These are phyloP conservation scores for Leptinotarsa lineolata DNA, from an alignment of 1,140 invertebrate genomes.

Conservation along the genomic window DNA sequence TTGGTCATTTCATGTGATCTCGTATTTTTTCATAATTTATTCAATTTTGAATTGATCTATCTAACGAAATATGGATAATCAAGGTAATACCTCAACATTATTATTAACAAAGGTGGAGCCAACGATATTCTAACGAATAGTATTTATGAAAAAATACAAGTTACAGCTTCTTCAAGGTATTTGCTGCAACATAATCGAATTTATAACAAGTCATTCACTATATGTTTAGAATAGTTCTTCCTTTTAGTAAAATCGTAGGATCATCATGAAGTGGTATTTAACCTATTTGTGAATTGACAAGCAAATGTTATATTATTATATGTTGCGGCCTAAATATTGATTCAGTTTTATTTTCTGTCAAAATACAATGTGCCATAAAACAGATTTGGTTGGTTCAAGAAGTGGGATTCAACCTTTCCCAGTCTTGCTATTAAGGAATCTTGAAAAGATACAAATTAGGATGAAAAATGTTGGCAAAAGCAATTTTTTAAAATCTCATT, in stretches of 20 bases:
- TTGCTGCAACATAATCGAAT: conserved; percentile 47
- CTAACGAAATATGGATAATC: conserved; percentile 25
- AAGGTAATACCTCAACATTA: conserved; percentile 3
- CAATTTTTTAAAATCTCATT: too few relatives aligned
- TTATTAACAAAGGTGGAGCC: not conserved
- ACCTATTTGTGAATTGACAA: conserved; percentile 45
- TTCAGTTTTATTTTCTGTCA: not conserved
- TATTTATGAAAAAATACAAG: conserved; percentile 29
- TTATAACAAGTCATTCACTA: conserved; percentile 46
- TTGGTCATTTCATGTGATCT: conserved; percentile 34
- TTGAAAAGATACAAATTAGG: too few relatives aligned
- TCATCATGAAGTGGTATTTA: conserved; percentile 30
- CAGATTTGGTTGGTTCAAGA: too few relatives aligned
- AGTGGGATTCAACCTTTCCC: too few relatives aligned
- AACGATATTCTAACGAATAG: conserved; percentile 25
- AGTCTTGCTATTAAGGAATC: too few relatives aligned
- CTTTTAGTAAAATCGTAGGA: conserved; percentile 48
- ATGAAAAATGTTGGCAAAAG: too few relatives aligned
- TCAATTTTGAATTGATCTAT: conserved; percentile 16
- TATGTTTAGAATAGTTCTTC: conserved; percentile 45
- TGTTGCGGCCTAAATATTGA: conserved; percentile 20
- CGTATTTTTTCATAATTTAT: conserved; percentile 28
- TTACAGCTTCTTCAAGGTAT: conserved; percentile 41
- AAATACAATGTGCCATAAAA: too few relatives aligned
- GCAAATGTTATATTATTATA: conserved; percentile 9